Evolutionary conservation across 2,888 invertebrate species (phyloP), one percentile per base, ranked within the genome.

Genomic region (Proisotoma minuta): DNA sequence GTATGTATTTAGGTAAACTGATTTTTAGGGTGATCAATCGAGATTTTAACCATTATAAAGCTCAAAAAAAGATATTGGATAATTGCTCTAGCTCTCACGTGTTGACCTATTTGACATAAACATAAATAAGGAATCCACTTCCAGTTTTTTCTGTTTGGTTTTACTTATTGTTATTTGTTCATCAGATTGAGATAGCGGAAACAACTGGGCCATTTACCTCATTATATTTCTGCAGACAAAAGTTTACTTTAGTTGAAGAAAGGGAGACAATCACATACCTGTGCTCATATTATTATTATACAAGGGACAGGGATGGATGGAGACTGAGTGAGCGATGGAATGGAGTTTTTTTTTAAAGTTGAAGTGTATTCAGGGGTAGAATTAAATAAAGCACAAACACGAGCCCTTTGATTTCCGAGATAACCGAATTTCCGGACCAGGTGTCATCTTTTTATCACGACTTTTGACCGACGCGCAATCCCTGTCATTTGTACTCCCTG

Each of bases 361-460:
- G 54, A 24, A 56, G 47, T 43, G 39, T 15, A 56, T 40, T 47
- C 40, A 43, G 27, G 54, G 56, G 56, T 56, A 47, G 56, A 56
- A 56, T 56, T 56, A 58, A 58, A 59, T 67, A 67, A 67, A 64
- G 67, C 64, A 64, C 64, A 62, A 65, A 63, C 67, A 67, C 69
- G 69, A 69, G 66, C 63, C 65, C 64, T 64, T 67, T 67, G 65
- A 65, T 68, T 70, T 62, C 62, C 63, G 53, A 59, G 71, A 71
- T 70, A 73, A 70, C 73, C 67, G 66, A 70, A 66, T 68, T 70
- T 73, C 71, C 73, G 69, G 73, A 68, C 73, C 73, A 73, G 73
- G 73, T 73, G 73, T 73, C 73, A 73, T 73, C 73, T 66, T 72
- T 72, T 72, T 70, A 72, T 71, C 68, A 67, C 68, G 69, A 73